phyloP scores from a whole-genome alignment of 1,140 invertebrate genomes.

The Eriocheir sinensis region DNA sequence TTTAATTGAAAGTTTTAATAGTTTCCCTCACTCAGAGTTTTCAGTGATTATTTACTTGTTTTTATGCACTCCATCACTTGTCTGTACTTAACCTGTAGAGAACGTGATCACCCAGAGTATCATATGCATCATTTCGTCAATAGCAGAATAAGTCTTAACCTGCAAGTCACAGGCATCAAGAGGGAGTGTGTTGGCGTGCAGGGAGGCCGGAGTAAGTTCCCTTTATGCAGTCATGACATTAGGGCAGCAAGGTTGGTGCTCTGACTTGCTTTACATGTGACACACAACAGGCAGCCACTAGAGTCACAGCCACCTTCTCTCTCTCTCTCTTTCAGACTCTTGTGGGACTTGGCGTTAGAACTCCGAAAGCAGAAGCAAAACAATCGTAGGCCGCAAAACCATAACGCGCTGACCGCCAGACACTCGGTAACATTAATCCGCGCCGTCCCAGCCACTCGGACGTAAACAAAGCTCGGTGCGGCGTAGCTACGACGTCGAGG shows the following conservation, averaged over 20 bases:
- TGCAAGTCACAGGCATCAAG: too few relatives aligned
- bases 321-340: constrained; percentile 76
- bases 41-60: too few relatives aligned
- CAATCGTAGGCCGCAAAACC: constrained; percentile 51
- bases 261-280: constrained; percentile 47
- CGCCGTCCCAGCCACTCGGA: too few relatives aligned
- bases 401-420: constrained; percentile 46
- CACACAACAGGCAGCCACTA: constrained; percentile 49
- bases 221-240: neutral
- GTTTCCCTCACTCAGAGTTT: too few relatives aligned
- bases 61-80: too few relatives aligned
- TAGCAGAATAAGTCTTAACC: too few relatives aligned
- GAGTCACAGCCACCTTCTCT: constrained; percentile 65
- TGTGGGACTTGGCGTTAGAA: constrained; percentile 75
- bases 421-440: neutral
- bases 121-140: too few relatives aligned
- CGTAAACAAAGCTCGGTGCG: too few relatives aligned
- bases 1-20: too few relatives aligned
- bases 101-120: too few relatives aligned
- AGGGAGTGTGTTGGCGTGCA: neutral
- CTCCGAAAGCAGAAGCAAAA: constrained; percentile 60
- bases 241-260: constrained; percentile 70
- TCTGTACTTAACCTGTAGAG: too few relatives aligned
- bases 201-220: neutral
- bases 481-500: too few relatives aligned